A percentile compares a stretch with the other conserved stretches of the same genome.
Evolutionary conservation across 1,140 invertebrate species (phyloP).

Genomic region (Drosophila ogumai): DNA sequence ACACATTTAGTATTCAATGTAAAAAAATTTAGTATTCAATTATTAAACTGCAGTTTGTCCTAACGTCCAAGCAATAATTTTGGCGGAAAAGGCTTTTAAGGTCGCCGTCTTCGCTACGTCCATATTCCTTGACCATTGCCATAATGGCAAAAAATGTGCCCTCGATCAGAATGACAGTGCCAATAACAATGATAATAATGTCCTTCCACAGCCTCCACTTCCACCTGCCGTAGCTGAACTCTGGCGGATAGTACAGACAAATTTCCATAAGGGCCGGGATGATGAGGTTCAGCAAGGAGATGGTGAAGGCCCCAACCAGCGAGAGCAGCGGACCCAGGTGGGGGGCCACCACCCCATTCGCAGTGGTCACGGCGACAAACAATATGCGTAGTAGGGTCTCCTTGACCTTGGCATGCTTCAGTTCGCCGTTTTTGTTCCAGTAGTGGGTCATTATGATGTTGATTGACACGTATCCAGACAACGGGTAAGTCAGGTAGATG

Average conservation of each 20-base stretch:
- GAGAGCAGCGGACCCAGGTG: constrained; percentile 54
- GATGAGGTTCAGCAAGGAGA: constrained; percentile 56
- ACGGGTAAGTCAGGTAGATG: constrained; percentile 47
- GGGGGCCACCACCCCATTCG: constrained; percentile 44
- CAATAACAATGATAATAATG: constrained; percentile 20
- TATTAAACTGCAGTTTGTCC: background rate
- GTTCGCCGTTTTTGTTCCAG: constrained; percentile 1
- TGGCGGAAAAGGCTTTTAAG: no score
- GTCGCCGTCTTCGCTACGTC: background rate
- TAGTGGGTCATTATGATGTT: constrained; percentile 47
- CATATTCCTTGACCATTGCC: constrained; percentile 19
- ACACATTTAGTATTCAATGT: background rate
- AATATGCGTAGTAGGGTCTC: constrained; percentile 17
- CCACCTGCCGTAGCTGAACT: constrained; percentile 35
- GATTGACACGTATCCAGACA: constrained; percentile 53
- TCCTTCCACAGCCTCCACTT: constrained; percentile 55
- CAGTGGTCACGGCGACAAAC: constrained; percentile 6
- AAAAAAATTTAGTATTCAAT: background rate
- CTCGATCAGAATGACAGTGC: constrained; percentile 18
- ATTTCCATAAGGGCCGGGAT: constrained; percentile 52
- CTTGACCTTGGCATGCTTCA: constrained; percentile 9
- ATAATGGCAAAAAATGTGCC: constrained; percentile 27
- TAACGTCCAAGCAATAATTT: background rate
- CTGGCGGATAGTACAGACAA: constrained; percentile 36
- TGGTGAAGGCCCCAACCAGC: constrained; percentile 50